Evolutionary conservation across 2,113 vertebrate species (phyloP).

Genomic region (Melanotaenia duboulayi): DNA sequence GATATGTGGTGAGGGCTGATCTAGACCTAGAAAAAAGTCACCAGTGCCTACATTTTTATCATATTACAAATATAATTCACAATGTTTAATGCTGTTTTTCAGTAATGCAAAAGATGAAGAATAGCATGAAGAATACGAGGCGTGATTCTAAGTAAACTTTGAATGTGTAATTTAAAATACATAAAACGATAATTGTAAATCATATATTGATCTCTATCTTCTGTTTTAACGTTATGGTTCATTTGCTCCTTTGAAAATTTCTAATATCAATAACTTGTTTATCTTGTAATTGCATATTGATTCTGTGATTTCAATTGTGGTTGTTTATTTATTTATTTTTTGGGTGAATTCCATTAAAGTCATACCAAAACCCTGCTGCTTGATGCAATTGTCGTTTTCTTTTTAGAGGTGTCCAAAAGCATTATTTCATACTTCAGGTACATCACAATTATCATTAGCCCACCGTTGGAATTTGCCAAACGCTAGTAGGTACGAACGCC

Average conservation of each 20-base stretch:
- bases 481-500: constrained; percentile 27
- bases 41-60: not conserved
- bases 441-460: constrained; percentile 34
- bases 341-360: constrained; percentile 14
- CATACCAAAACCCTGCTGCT: constrained; percentile 24
- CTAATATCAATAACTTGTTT: constrained; percentile 78
- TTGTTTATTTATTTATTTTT: not conserved
- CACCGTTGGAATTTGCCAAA: constrained; percentile 31
- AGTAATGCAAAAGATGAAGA: not conserved
- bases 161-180: constrained; percentile 8
- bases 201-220: constrained; percentile 65
- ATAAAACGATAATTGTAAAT: constrained; percentile 52
- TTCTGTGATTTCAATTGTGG: constrained; percentile 58
- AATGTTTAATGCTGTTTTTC: not conserved
- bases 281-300: constrained; percentile 82
- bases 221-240: constrained; percentile 66
- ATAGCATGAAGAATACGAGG: not conserved
- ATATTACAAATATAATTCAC: too few relatives aligned
- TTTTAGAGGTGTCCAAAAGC: constrained; percentile 27
- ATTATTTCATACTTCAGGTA: constrained; percentile 38
- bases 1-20: not conserved
- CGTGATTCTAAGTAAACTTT: not conserved
- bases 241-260: constrained; percentile 60
- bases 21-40: too few relatives aligned
- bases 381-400: constrained; percentile 45